Conservation (phyloP, 1,140 invertebrate genomes). For the Melitaea cinxia region DNA sequence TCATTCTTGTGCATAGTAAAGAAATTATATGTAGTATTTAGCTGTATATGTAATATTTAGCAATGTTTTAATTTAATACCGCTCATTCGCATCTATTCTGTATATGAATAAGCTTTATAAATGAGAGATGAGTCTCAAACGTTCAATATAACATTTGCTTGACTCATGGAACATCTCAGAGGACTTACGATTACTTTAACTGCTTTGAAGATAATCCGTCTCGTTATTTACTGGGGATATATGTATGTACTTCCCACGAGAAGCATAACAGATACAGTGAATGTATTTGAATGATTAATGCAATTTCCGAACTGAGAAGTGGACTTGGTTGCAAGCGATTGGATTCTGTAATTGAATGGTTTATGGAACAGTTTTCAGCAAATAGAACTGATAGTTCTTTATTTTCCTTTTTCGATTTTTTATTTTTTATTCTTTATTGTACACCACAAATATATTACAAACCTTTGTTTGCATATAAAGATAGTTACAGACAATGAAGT, state of each 20-base stretch:
- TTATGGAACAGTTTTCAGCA: background rate
- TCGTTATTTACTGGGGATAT: background rate
- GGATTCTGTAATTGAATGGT: constrained; percentile 8
- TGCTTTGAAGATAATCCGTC: background rate
- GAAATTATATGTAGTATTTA: too few species aligned
- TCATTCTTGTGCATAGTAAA: too few species aligned
- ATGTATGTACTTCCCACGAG: constrained; percentile 8
- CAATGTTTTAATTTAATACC: too few species aligned
- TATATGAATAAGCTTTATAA: too few species aligned
- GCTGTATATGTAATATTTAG: too few species aligned
- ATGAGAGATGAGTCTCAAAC: too few species aligned
- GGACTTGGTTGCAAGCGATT: background rate
- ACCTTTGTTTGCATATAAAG: too few species aligned
- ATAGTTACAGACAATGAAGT: too few species aligned
- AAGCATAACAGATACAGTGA: constrained; percentile 21
- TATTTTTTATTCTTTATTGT: too few species aligned
- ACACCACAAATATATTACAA: too few species aligned
- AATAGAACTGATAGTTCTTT: background rate
- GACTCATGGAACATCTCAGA: background rate
- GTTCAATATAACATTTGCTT: background rate
- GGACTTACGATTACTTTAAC: background rate
- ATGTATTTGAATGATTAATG: constrained; percentile 40
- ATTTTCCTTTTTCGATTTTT: background rate
- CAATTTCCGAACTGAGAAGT: constrained; percentile 21
- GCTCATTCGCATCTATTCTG: too few species aligned